phyloP scores from a whole-genome alignment of 1,140 invertebrate species.

The Diabrotica virgifera region DNA sequence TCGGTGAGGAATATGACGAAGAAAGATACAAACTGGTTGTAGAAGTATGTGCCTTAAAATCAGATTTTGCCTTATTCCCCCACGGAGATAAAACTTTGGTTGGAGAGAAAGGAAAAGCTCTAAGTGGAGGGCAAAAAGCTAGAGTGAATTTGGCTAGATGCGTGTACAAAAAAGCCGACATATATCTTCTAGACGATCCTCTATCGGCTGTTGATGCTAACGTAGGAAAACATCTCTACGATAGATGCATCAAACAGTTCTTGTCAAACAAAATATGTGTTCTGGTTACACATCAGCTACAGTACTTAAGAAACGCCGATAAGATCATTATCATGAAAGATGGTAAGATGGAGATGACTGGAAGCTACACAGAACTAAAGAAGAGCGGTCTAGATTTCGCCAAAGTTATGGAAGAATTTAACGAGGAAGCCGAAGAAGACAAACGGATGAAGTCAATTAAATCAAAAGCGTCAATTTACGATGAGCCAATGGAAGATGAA shows the following conservation, averaged over 20 bases:
- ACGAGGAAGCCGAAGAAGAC: slow-evolving; percentile 44
- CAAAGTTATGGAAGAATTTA: slow-evolving; percentile 44
- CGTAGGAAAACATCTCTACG: slow-evolving; percentile 62
- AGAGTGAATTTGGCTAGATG: slow-evolving; percentile 70
- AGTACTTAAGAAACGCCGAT: slow-evolving; percentile 64
- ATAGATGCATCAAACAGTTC: slow-evolving; percentile 55
- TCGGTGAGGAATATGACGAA: slow-evolving; percentile 51
- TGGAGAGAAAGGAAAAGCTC: slow-evolving; percentile 72
- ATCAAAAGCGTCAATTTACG: slow-evolving; percentile 50
- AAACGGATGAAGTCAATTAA: slow-evolving; percentile 42
- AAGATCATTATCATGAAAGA: slow-evolving; percentile 51
- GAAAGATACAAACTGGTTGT: slow-evolving; percentile 64
- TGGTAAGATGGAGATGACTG: slow-evolving; percentile 49
- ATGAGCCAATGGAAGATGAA: slow-evolving; percentile 36
- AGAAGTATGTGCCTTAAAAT: slow-evolving; percentile 60
- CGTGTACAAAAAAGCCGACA: slow-evolving; percentile 56
- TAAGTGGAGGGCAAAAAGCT: slow-evolving; percentile 78
- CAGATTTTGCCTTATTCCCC: slow-evolving; percentile 70
- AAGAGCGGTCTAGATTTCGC: slow-evolving; percentile 48
- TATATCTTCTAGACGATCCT: slow-evolving; percentile 72
- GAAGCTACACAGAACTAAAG: slow-evolving; percentile 48
- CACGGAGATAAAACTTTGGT: slow-evolving; percentile 51
- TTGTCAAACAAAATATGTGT: slow-evolving; percentile 67
- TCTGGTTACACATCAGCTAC: slow-evolving; percentile 71
- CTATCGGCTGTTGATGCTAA: slow-evolving; percentile 64